phyloP scores from a whole-genome alignment of 2,888 invertebrate genomes.

The Apamea sordens region DNA sequence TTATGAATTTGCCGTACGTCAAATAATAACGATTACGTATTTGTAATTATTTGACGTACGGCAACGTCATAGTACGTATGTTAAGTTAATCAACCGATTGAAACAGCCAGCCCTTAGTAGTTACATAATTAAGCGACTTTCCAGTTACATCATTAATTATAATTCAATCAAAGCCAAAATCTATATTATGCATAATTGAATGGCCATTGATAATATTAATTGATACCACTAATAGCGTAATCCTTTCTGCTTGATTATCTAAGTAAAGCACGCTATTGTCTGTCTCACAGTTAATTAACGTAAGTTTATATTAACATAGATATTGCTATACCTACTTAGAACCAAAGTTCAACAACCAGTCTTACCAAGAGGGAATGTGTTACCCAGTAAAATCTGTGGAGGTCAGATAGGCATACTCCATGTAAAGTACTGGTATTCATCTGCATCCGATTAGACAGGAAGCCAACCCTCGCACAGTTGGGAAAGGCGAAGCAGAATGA shows the following conservation, averaged over 20 bases:
- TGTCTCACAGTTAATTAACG: conserved; percentile 1
- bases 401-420: neutral
- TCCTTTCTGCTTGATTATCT: neutral
- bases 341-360: neutral
- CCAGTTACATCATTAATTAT: neutral
- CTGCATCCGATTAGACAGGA: neutral
- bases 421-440: neutral
- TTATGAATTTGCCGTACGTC: too few relatives aligned
- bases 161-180: neutral
- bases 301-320: neutral
- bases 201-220: neutral
- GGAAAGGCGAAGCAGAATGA: neutral
- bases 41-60: too few relatives aligned
- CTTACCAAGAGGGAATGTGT: neutral
- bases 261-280: neutral
- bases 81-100: too few relatives aligned
- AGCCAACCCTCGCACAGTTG: neutral
- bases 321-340: neutral
- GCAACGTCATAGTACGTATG: too few relatives aligned
- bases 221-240: conserved; percentile 1
- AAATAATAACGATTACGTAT: too few relatives aligned
- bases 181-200: neutral
- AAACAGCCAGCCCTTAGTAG: neutral
- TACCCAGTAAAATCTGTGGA: neutral
- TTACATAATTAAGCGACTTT: neutral